Base-by-base conservation (phyloP, 2,113 vertebrate genomes). In the Plectropomus leopardus region DNA sequence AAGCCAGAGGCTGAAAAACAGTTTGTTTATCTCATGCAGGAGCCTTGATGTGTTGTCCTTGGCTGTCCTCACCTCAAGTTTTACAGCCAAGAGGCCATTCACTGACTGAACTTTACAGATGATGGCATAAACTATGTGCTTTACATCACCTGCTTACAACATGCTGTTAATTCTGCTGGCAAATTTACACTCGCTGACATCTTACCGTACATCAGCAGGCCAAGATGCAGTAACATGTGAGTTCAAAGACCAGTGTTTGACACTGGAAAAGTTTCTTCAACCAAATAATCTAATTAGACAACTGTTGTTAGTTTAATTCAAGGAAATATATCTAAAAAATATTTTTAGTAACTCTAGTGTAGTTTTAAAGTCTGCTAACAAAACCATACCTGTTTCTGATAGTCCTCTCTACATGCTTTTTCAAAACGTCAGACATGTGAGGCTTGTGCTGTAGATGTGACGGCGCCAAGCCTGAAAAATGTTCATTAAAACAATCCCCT, bases 11-110 rank as follows among this genome's bases (percentile, higher is more conserved):
- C 53, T 40, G 15, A 65, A 80, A 88, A 86, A 85, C 76, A 53
- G 76, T 89, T 90, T 89, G 86, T 90, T 87, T 72, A 80, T 80
- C 44, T 84, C 76, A 47, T 23, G 58, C 54, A 70, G 73, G 57
- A 82, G 69, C 80, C 74, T 76, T 65, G 77, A 77, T 77, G 77
- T 70, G 84, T 30, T 66, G 78, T 84, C 66, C 69, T 82, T 86
- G 85, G 71, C 73, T 74, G 51, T 57, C 42, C 50, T 28, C 36
- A 11, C 26, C 4, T 64, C 65, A 13, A 19, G 50, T 66, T 40
- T 72, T 50, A 26, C 69, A 79, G 26, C 50, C 69, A 81, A 47
- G 1, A 66, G 40, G 68, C 47, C 72, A 68, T 24, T 88, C 70
- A 72, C 50, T 53, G 50, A 32, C 45, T 54, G 23, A 55, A 78